Conservation (phyloP, 2,888 invertebrate species). For the Chelonus formosanus region DNA sequence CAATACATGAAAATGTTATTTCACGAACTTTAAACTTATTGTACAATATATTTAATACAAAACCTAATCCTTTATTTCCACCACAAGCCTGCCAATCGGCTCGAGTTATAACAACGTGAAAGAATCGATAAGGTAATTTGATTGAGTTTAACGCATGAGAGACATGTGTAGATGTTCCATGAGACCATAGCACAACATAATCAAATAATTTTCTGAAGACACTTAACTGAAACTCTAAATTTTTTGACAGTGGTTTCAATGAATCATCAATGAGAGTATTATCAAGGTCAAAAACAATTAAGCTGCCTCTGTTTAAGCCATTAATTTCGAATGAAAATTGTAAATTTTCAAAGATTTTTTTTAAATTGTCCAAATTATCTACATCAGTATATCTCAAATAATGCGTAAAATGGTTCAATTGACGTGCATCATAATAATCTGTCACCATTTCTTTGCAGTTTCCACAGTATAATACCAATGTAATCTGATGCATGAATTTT, state of each 20-base stretch:
- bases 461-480: neutral
- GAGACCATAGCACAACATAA: constrained; percentile 7
- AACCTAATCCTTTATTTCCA: neutral
- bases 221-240: neutral
- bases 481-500: constrained; percentile 6
- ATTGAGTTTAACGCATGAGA: neutral
- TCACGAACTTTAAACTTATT: neutral
- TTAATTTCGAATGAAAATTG: neutral
- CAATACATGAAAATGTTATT: constrained; percentile 2
- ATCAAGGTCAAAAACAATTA: constrained; percentile 4
- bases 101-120: neutral
- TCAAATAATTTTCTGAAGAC: constrained; percentile 2
- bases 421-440: neutral
- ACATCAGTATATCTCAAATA: neutral
- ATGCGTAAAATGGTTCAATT: neutral
- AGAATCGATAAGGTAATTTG: neutral
- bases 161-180: neutral
- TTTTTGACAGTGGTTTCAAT: neutral
- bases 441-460: neutral
- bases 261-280: constrained; percentile 4
- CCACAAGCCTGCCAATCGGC: neutral
- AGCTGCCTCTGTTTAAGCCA: neutral
- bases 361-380: neutral
- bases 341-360: neutral
- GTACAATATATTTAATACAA: neutral